Evolutionary conservation across 2,888 invertebrate genomes (phyloP).

Genomic region (Agonopterix alstromeriana): DNA sequence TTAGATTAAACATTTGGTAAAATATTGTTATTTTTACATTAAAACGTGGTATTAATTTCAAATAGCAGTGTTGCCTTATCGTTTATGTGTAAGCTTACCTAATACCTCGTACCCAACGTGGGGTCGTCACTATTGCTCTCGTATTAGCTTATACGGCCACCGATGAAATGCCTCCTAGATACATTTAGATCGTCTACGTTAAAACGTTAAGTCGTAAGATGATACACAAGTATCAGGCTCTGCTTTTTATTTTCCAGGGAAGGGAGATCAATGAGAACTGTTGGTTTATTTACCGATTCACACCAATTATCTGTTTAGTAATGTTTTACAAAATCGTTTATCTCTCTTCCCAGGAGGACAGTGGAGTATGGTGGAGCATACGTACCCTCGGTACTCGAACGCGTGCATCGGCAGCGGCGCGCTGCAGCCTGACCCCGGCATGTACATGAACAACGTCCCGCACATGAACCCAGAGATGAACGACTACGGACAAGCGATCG

Average conservation of each 20-base stretch:
- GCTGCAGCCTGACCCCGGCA: slow-evolving; percentile 74
- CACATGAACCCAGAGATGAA: slow-evolving; percentile 47
- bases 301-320: slow-evolving; percentile 12
- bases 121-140: too few relatives aligned
- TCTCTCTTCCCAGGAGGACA: slow-evolving; percentile 87
- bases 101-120: too few relatives aligned
- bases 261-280: slow-evolving; percentile 69
- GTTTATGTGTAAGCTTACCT: too few relatives aligned
- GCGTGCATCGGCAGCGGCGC: slow-evolving; percentile 79
- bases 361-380: slow-evolving; percentile 91
- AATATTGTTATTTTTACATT: too few relatives aligned
- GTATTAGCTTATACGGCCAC: too few relatives aligned
- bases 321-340: slow-evolving; percentile 67
- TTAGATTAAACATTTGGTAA: too few relatives aligned
- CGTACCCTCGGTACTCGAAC: slow-evolving; percentile 84
- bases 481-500: slow-evolving; percentile 53
- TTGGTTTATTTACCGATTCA: not conserved
- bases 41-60: too few relatives aligned
- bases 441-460: slow-evolving; percentile 75
- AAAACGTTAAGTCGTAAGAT: not conserved
- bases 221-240: slow-evolving; percentile 12
- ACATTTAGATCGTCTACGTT: too few relatives aligned
- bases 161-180: too few relatives aligned
- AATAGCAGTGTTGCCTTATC: too few relatives aligned
- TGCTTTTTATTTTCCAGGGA: slow-evolving; percentile 60